These are phyloP conservation scores for Leptopilina boulardi DNA, from an alignment of 1,140 invertebrate species.

Conservation along the genomic window DNA sequence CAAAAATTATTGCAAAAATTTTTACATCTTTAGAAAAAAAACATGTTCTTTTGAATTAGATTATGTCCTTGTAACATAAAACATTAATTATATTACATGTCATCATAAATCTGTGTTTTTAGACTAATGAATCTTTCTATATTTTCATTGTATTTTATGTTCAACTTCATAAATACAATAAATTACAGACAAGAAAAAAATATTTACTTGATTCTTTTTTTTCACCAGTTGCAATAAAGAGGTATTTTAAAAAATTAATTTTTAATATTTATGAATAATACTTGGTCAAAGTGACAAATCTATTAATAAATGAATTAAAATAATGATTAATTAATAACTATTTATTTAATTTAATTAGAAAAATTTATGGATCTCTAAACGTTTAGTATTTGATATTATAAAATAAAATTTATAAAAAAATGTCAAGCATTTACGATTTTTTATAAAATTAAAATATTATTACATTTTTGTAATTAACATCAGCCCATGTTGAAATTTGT, in stretches of 20 bases:
- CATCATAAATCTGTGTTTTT: background rate
- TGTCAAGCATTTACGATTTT: background rate
- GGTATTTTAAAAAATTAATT: too few species aligned
- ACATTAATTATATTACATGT: background rate
- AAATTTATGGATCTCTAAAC: too few species aligned
- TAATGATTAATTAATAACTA: too few species aligned
- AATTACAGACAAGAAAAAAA: too few species aligned
- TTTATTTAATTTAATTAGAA: too few species aligned
- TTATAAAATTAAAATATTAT: background rate
- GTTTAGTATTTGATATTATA: too few species aligned
- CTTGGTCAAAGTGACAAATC: too few species aligned
- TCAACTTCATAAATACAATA: background rate
- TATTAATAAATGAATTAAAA: too few species aligned
- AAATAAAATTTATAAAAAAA: background rate
- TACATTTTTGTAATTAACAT: background rate
- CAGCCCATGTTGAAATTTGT: slow-evolving; percentile 31
- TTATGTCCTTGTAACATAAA: background rate
- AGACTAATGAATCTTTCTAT: background rate
- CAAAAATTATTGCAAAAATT: background rate
- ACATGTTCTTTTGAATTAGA: slow-evolving; percentile 3
- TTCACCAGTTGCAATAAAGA: too few species aligned
- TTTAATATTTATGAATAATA: too few species aligned
- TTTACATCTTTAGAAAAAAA: background rate
- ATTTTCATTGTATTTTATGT: background rate
- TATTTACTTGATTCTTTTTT: too few species aligned